These are phyloP conservation scores for Parascotia fuliginaria DNA, from an alignment of 2,888 invertebrate species.

Conservation along the genomic window DNA sequence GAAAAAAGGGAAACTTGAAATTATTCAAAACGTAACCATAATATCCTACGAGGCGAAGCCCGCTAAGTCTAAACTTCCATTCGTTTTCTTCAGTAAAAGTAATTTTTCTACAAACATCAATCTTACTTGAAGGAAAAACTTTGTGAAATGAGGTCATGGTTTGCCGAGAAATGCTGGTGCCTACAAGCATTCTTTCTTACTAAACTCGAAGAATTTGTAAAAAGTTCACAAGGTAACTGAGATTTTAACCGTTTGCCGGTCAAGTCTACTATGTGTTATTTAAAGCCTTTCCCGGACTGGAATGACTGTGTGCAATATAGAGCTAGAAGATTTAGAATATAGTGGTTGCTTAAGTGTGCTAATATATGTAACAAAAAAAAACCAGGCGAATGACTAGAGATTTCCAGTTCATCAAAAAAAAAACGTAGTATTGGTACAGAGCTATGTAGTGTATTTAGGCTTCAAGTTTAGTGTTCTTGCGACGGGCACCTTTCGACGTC, in stretches of 20 bases:
- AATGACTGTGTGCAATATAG: too few species aligned
- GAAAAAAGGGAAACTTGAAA: slow-evolving; percentile 18
- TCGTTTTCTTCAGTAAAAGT: slow-evolving; percentile 46
- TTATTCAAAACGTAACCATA: slow-evolving; percentile 22
- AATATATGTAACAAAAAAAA: too few species aligned
- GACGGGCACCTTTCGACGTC: too few species aligned
- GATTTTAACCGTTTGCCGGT: slow-evolving; percentile 44
- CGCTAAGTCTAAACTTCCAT: slow-evolving; percentile 37
- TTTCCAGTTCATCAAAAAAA: too few species aligned
- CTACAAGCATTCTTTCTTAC: slow-evolving; percentile 63
- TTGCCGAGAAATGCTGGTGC: slow-evolving; percentile 66
- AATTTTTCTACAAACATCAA: slow-evolving; percentile 70
- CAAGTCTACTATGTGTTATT: slow-evolving; percentile 15
- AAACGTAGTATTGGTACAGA: too few species aligned
- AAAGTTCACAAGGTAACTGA: slow-evolving; percentile 52
- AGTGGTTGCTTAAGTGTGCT: too few species aligned
- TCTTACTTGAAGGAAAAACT: slow-evolving; percentile 72
- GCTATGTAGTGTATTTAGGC: too few species aligned
- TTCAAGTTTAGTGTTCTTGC: too few species aligned
- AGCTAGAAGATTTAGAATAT: too few species aligned
- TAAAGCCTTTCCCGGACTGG: not conserved
- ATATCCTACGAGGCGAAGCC: slow-evolving; percentile 31
- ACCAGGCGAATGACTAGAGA: too few species aligned
- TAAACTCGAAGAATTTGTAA: slow-evolving; percentile 60
- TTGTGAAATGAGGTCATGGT: slow-evolving; percentile 73